phyloP scores from a whole-genome alignment of 2,888 invertebrate species.

The Ferrisia virgata region DNA sequence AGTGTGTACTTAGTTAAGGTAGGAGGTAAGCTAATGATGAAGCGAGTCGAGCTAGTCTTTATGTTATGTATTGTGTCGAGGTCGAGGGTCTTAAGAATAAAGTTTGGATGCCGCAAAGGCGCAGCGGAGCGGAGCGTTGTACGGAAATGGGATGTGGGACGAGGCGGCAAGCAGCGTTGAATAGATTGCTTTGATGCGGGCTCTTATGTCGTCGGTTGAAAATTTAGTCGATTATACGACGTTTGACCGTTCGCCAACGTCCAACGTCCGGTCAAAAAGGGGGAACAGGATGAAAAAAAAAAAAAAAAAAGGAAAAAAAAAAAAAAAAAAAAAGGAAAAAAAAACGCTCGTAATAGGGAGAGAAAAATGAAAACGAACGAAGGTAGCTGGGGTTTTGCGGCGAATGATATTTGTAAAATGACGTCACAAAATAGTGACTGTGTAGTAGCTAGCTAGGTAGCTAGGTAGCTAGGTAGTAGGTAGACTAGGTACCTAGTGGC shows the following conservation, averaged over 20 bases:
- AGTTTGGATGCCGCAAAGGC: background rate
- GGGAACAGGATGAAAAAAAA: background rate
- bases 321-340: background rate
- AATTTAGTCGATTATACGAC: constrained; percentile 7
- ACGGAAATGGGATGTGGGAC: background rate
- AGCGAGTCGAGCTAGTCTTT: too few relatives aligned
- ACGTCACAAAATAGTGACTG: background rate
- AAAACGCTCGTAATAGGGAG: background rate
- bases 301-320: background rate
- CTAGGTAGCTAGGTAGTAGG: too few relatives aligned
- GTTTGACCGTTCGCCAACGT: background rate
- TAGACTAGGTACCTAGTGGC: background rate
- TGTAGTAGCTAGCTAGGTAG: too few relatives aligned
- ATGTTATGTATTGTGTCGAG: too few relatives aligned
- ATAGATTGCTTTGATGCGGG: background rate
- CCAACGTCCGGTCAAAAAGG: background rate
- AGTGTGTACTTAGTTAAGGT: too few relatives aligned
- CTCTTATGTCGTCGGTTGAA: background rate
- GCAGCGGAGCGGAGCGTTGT: background rate
- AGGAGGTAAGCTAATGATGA: too few relatives aligned
- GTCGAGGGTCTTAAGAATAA: too few relatives aligned
- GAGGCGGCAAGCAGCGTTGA: background rate
- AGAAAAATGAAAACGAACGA: background rate
- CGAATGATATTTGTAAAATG: background rate
- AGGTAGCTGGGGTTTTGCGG: background rate